Conservation (phyloP, 1,140 invertebrate species). For the Wiebesia pumilae region DNA sequence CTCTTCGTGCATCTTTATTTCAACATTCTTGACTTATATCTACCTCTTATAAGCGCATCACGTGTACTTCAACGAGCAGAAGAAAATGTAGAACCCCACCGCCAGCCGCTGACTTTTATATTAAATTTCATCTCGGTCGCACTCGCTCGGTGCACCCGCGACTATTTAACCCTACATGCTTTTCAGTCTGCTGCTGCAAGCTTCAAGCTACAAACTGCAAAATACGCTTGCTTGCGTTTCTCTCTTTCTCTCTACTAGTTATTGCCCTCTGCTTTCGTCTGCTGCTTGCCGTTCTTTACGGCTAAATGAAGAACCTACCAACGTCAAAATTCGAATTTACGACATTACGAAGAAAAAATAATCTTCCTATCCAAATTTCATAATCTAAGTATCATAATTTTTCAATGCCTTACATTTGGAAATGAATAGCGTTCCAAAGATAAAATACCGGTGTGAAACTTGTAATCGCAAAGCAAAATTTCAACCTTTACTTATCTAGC, state of each 20-base stretch:
- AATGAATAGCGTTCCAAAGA: no score
- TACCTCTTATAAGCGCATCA: slow-evolving; percentile 37
- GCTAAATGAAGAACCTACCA: background rate
- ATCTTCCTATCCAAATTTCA: no score
- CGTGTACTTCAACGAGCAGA: background rate
- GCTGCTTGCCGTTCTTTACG: background rate
- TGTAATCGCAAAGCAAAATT: no score
- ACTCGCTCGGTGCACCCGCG: background rate
- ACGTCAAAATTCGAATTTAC: background rate
- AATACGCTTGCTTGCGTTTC: background rate
- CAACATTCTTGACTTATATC: slow-evolving; percentile 22
- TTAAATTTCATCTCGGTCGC: slow-evolving; percentile 39
- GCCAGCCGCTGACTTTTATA: slow-evolving; percentile 45
- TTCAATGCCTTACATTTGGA: no score
- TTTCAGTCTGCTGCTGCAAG: background rate
- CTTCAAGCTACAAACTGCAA: background rate
- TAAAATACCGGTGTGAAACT: no score
- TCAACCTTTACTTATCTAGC: no score
- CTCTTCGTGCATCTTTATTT: background rate
- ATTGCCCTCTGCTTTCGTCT: background rate
- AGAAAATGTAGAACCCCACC: slow-evolving; percentile 1
- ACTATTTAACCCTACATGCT: slow-evolving; percentile 35
- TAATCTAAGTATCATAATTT: no score
- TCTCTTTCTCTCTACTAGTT: background rate
- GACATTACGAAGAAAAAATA: no score